Evolutionary conservation across 1,140 invertebrate species (phyloP), one percentile per base, ranked within the genome.

Genomic region (Rhagoletis zephyria): DNA sequence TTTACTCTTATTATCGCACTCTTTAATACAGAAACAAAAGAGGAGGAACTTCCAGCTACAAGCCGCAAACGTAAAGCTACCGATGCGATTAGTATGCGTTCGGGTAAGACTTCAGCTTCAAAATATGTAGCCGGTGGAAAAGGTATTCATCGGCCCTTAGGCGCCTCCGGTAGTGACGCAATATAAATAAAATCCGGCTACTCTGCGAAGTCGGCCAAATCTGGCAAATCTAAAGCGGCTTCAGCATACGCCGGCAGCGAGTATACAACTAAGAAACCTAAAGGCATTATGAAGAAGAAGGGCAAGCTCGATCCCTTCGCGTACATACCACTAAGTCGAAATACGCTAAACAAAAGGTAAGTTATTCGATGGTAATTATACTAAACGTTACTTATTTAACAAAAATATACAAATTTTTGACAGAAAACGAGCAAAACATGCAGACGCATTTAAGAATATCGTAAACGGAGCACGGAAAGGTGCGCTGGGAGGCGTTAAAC

Each of bases 251-350:
- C 90, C 0, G 91, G 89, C 74, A 91, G 61, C 45, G 97, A 97
- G 88, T 98, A 96, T 91, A 94, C 92, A 87, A 94, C 96, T 0
- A 96, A 96, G 93, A 98, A 97, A 93, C 97, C 96, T 19, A 94
- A 94, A 87, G 97, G 97, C 14, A 98, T 98, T 93, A 93, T 98
- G 65, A 98, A 98, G 93, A 96, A 95, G 90, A 97, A 96, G 89
- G 97, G 96, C 0, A 96, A 96, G 94, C 95, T 96, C n/a, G 97
- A 98, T 93, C 98, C 98, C 0, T 98, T 97, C 93, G 97, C 97
- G 0, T 98, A 98, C 93, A 93, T 98, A 88, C 97, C 97, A 5
- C 92, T 99, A 1, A 95, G 95, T 60, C 94, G 96, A 91, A 95
- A 95, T 88, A 92, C 95, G 40, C 94, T 97, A 2, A n/a, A n/a